Evolutionary conservation across 1,140 invertebrate genomes (phyloP), one percentile per base, ranked within the genome.

Genomic region (Sycophaga agraensis): DNA sequence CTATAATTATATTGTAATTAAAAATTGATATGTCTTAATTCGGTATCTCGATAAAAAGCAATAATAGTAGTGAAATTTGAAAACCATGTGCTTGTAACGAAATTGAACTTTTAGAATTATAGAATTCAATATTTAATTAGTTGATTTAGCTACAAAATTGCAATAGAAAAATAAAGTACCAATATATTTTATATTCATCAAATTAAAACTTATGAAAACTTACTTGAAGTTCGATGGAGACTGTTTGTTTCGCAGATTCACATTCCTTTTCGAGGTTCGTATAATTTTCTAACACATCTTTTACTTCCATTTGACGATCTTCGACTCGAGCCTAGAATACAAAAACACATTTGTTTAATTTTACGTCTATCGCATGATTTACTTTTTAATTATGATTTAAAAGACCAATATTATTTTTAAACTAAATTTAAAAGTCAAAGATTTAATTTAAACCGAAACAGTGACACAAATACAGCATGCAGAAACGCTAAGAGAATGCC

Each of bases 281-380:
- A 73, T 85, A 89, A 77, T 88, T 88, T 73, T 87, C 85, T 17
- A 88, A 70, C 8, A 88, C 83, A 65, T 88, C 87, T 66, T 85
- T 84, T 3, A 88, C 83, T 74, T 88, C 86, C 60, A 82, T 79
- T 70, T 86, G 84, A 22, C 82, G 83, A 70, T 88, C 86, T 59
- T 75, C 73, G 1, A 87, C 77, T 26, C 71, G 75, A 14, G 69
- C 72, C 83, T 85, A 69, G 57, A 55, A 26, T 37, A 48, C 14
- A 46, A n/a, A 4, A 46, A 43, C 3, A 9, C 8, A 24, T 19
- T 43, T 43, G 3, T 43, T 14, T 43, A 31, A 31, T 31, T 31
- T 11, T 11, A 31, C 5, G 28, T 6, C 4, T 31, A 31, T 31
- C 28, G 28, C n/a, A 31, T 31, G 28, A 31, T 11, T 31, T 31